Conservation (phyloP, 2,113 vertebrate genomes). For the Sylvicapra grimmia region DNA sequence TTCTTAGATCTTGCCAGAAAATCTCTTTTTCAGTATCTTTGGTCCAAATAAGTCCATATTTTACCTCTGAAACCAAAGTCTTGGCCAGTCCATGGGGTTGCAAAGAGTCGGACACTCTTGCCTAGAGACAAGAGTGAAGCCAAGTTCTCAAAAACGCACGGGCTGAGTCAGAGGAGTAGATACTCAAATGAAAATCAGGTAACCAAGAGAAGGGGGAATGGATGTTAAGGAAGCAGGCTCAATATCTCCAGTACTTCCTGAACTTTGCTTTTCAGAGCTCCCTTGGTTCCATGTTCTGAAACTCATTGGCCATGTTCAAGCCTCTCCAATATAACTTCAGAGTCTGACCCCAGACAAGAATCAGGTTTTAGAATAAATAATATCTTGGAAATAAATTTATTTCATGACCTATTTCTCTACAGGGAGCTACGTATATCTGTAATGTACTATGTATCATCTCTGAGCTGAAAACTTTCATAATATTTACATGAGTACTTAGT, state of each 20-base stretch:
- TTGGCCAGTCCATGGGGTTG: not conserved
- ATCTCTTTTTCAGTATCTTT: not conserved
- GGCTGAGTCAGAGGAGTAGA: not conserved
- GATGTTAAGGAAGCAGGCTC: not conserved
- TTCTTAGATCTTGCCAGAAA: not conserved
- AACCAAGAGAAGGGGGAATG: not conserved
- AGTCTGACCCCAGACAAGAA: not conserved
- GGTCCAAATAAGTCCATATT: not conserved
- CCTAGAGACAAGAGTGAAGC: not conserved
- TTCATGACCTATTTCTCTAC: not conserved
- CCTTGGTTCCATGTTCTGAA: not conserved
- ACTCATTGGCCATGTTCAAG: not conserved
- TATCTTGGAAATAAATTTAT: conserved; percentile 1
- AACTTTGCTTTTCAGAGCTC: not conserved
- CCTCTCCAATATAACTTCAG: not conserved
- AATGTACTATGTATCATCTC: not conserved
- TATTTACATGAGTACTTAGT: not conserved
- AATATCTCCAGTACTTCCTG: not conserved
- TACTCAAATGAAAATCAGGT: not conserved
- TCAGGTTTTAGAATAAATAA: not conserved
- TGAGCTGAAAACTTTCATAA: not conserved
- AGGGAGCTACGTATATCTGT: not conserved
- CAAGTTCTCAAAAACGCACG: not conserved
- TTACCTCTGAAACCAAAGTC: not conserved
- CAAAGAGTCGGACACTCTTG: not conserved